A percentile compares a stretch with the other conserved stretches of the same genome.
Conservation (phyloP, 2,113 vertebrate species). For the Prochilodus magdalenae region DNA sequence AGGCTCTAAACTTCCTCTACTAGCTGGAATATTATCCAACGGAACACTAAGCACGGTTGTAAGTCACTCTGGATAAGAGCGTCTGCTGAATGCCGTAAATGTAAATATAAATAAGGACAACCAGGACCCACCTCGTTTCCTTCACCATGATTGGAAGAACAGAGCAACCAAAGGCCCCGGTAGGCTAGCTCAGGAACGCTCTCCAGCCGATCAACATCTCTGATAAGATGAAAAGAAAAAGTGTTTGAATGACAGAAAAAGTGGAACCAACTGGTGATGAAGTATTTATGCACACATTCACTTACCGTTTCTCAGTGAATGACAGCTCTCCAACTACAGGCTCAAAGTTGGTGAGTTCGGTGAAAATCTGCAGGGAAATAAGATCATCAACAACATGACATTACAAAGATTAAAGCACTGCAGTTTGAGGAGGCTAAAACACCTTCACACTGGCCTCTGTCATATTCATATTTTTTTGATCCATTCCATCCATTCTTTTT, state of each 20-base stretch:
- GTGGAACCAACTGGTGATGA: neutral
- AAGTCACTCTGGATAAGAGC: no score
- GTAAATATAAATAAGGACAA: no score
- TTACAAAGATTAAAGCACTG: neutral
- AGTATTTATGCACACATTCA: neutral
- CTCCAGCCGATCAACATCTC: conserved; percentile 73
- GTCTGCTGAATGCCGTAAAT: no score
- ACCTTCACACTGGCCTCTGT: no score
- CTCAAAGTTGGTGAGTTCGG: conserved; percentile 84
- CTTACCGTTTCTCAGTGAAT: conserved; percentile 64
- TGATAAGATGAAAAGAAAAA: conserved; percentile 60
- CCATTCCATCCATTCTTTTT: no score
- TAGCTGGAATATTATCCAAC: no score
- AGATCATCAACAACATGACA: neutral
- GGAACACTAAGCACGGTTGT: no score
- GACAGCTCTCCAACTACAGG: conserved; percentile 70
- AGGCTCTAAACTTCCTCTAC: no score
- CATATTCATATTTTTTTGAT: no score
- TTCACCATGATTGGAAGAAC: conserved; percentile 81
- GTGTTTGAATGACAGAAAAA: neutral
- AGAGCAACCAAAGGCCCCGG: conserved; percentile 82
- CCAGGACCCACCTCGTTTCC: conserved; percentile 79
- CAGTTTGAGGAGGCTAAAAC: no score
- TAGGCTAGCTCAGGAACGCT: conserved; percentile 87
- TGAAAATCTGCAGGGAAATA: conserved; percentile 79